A percentile compares a stretch with the other conserved stretches of the same genome.
These are phyloP conservation scores for Halichondria panicea DNA, from an alignment of 37 sponge, comb jelly and placozoan genomes.

Conservation along the genomic window DNA sequence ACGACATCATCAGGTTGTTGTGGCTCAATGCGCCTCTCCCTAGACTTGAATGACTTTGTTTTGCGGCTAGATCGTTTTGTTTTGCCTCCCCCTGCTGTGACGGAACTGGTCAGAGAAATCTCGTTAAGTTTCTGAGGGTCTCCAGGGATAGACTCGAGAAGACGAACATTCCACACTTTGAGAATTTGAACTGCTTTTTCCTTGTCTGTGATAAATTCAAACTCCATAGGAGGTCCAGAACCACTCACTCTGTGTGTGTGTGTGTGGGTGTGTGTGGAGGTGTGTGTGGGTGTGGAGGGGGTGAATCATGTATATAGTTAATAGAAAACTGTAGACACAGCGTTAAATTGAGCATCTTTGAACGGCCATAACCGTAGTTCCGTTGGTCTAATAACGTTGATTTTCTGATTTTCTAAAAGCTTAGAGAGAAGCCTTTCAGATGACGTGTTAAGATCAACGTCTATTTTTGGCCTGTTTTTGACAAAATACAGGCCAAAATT, in stretches of 20 bases:
- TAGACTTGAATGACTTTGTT: constrained; percentile 10
- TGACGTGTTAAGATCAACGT: too few relatives aligned
- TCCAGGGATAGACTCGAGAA: constrained; percentile 31
- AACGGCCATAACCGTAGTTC: too few relatives aligned
- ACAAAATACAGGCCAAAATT: too few relatives aligned
- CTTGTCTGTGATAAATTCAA: constrained; percentile 33
- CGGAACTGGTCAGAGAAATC: background rate
- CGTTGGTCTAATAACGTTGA: too few relatives aligned
- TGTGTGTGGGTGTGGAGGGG: too few relatives aligned
- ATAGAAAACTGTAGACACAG: too few relatives aligned
- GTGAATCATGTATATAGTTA: too few relatives aligned
- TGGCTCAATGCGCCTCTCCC: background rate
- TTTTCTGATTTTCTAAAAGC: too few relatives aligned
- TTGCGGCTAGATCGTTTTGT: background rate
- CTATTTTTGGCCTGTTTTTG: too few relatives aligned
- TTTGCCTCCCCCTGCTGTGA: background rate
- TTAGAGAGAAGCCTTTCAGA: too few relatives aligned
- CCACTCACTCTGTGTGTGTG: background rate
- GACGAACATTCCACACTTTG: constrained; percentile 32
- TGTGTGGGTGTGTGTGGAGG: too few relatives aligned
- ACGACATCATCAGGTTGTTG: background rate
- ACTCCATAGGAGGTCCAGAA: constrained; percentile 28
- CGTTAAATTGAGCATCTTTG: too few relatives aligned
- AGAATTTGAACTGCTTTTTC: constrained; percentile 31
- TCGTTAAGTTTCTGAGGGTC: constrained; percentile 28